Conservation (phyloP, 2,797 vertebrate genomes). For the Gymnocypris eckloni region DNA sequence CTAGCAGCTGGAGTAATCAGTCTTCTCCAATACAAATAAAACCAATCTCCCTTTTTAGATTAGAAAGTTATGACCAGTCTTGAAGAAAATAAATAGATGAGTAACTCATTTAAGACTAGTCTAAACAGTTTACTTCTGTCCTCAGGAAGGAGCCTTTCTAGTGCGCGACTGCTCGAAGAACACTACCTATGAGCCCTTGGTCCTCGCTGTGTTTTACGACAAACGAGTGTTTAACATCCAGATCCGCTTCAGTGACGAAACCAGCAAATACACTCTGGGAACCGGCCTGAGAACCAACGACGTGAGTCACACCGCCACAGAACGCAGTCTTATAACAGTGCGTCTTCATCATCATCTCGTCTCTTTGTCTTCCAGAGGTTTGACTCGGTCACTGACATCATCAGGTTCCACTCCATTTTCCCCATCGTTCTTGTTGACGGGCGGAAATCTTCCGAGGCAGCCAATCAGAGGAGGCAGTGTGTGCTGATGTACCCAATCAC, state of each 20-base stretch:
- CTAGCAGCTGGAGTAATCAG: no score
- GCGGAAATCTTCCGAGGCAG: slow-evolving; percentile 68
- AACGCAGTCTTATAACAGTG: rapidly evolving
- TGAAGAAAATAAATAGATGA: no score
- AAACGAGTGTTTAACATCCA: slow-evolving; percentile 91
- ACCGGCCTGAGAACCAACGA: slow-evolving; percentile 82
- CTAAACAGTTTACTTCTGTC: neutral
- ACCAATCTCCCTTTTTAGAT: no score
- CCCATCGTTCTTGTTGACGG: slow-evolving; percentile 87
- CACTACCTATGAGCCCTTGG: slow-evolving; percentile 82
- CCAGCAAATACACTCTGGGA: slow-evolving; percentile 82
- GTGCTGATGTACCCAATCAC: slow-evolving; percentile 80
- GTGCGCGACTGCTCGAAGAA: slow-evolving; percentile 86
- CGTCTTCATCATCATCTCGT: neutral
- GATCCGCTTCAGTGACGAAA: slow-evolving; percentile 83
- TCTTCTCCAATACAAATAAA: no score
- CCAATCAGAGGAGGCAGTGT: slow-evolving; percentile 71
- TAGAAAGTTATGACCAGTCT: no score
- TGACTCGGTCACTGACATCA: slow-evolving; percentile 86
- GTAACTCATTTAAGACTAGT: no score
- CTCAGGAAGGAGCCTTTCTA: slow-evolving; percentile 88
- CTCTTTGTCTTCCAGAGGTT: slow-evolving; percentile 79
- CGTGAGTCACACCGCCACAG: slow-evolving; percentile 73
- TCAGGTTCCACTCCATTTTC: slow-evolving; percentile 85
- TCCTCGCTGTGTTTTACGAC: slow-evolving; percentile 84